A percentile compares a stretch with the other conserved stretches of the same genome.
Conservation (phyloP, 2,888 invertebrate species). For the Drosophila prostipennis region DNA sequence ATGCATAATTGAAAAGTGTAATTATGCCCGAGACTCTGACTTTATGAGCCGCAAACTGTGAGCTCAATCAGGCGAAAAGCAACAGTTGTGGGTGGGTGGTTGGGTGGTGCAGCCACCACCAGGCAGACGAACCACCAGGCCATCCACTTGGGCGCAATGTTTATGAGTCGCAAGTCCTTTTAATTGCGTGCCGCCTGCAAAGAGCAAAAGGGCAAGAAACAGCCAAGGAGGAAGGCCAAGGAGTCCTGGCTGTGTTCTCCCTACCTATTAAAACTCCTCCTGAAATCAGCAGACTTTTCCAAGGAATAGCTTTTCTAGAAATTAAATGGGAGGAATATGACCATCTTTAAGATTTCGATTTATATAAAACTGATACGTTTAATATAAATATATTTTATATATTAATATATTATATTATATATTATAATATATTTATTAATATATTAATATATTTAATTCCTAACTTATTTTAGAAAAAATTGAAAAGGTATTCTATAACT, state of each 20-base stretch:
- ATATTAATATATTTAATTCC: too few species aligned
- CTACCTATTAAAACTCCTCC: conserved; percentile 7
- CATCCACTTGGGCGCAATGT: conserved; percentile 46
- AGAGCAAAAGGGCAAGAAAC: conserved; percentile 18
- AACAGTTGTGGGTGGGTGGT: conserved; percentile 31
- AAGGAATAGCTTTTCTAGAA: background rate
- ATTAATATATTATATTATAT: too few species aligned
- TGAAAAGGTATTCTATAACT: too few species aligned
- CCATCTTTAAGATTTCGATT: background rate
- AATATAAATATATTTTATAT: too few species aligned
- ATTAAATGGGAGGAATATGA: background rate
- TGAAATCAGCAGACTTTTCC: conserved; percentile 19
- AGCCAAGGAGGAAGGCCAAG: conserved; percentile 12
- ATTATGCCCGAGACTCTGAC: conserved; percentile 57
- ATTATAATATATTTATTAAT: too few species aligned
- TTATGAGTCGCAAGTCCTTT: conserved; percentile 60
- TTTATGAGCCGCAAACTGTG: conserved; percentile 65
- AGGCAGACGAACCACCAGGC: conserved; percentile 8
- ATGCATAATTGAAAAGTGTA: conserved; percentile 77
- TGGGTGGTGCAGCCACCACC: background rate
- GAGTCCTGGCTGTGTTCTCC: background rate
- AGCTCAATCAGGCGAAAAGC: conserved; percentile 59
- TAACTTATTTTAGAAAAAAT: too few species aligned
- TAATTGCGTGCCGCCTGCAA: conserved; percentile 63
- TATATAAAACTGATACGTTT: background rate